These are phyloP conservation scores for Hoplodrina ambigua DNA, from an alignment of 2,888 invertebrate genomes.

Conservation along the genomic window DNA sequence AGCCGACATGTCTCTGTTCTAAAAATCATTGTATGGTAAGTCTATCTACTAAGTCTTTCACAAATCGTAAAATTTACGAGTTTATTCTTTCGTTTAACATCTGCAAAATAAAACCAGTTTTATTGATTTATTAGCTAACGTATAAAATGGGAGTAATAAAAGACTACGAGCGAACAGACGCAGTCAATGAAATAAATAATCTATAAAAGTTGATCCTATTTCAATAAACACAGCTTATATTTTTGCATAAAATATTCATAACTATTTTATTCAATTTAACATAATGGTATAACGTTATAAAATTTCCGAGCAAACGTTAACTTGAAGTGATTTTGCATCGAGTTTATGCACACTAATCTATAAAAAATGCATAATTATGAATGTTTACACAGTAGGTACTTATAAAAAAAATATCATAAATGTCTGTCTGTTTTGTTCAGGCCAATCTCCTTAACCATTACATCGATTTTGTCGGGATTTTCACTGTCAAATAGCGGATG, in stretches of 20 bases:
- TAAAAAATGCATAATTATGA: too few species aligned
- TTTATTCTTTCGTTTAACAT: slow-evolving; percentile 19
- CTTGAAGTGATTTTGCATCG: too few species aligned
- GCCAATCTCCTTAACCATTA: too few species aligned
- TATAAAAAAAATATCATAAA: too few species aligned
- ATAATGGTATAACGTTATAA: too few species aligned
- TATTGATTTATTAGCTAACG: slow-evolving; percentile 17
- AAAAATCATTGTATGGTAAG: not conserved
- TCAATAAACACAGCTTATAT: slow-evolving; percentile 18
- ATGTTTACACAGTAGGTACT: too few species aligned
- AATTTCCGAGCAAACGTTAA: too few species aligned
- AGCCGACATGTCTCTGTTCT: too few species aligned
- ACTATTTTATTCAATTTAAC: not conserved
- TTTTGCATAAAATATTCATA: slow-evolving; percentile 2
- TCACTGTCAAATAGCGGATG: too few species aligned
- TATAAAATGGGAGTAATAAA: slow-evolving; percentile 23
- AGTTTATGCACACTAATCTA: too few species aligned
- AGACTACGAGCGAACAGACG: not conserved
- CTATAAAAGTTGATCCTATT: slow-evolving; percentile 15
- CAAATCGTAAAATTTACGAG: slow-evolving; percentile 26
- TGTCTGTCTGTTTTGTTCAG: too few species aligned
- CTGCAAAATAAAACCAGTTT: slow-evolving; percentile 38
- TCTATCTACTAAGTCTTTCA: not conserved
- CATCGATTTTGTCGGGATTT: too few species aligned
- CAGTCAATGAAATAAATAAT: slow-evolving; percentile 19